Evolutionary conservation across 2,113 vertebrate genomes (phyloP).

Genomic region (Lasiurus cinereus): DNA sequence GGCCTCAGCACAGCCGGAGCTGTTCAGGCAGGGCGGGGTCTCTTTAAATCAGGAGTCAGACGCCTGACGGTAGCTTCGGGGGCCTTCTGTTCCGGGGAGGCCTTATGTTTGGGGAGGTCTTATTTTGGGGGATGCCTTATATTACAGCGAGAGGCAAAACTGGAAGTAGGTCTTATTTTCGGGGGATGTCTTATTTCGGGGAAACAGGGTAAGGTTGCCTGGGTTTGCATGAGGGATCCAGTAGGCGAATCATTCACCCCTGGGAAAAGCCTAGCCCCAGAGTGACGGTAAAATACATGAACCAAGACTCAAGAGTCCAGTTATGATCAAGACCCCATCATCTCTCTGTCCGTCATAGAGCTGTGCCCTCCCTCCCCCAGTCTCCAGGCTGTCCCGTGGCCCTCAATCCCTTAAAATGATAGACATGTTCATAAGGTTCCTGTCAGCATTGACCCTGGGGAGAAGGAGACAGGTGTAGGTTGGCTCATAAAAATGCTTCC

Average conservation of each 20-base stretch:
- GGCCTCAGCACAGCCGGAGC: too few species aligned
- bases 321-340: background rate
- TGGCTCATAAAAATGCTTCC: background rate
- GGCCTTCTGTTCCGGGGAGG: too few species aligned
- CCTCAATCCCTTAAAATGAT: background rate
- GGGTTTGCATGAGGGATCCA: background rate
- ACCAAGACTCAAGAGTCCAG: background rate
- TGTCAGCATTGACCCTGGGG: background rate
- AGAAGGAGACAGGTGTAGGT: background rate
- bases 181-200: too few species aligned
- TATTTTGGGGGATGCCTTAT: too few species aligned
- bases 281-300: background rate
- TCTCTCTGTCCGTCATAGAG: background rate
- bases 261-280: background rate
- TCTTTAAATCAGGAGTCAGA: too few species aligned
- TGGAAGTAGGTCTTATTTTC: too few species aligned
- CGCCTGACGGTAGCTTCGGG: too few species aligned
- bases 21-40: too few species aligned
- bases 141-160: too few species aligned
- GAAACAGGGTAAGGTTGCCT: background rate
- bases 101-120: too few species aligned
- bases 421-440: constrained; percentile 33
- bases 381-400: background rate
- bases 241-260: background rate
- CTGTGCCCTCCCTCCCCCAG: too few species aligned